phyloP scores from a whole-genome alignment of 2,113 vertebrate species.

The Limnothrissa miodon region DNA sequence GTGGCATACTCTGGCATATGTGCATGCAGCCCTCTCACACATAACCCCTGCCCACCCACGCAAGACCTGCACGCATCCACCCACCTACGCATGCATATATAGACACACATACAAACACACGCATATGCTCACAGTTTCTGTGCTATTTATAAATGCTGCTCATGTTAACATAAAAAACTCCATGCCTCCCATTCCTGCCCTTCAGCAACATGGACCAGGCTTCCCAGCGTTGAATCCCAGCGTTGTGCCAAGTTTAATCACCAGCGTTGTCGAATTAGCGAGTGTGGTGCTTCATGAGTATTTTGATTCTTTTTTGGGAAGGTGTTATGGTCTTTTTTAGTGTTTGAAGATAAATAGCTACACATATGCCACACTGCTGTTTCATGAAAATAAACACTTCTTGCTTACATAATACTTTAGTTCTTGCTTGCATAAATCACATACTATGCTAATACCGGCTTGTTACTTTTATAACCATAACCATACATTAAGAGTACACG shows the following conservation, averaged over 20 bases:
- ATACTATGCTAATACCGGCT: too few relatives aligned
- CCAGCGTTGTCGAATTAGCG: background rate
- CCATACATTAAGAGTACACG: too few relatives aligned
- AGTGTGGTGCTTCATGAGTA: background rate
- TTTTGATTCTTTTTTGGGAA: too few relatives aligned
- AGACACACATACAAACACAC: slow-evolving; percentile 27
- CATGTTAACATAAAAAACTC: slow-evolving; percentile 9
- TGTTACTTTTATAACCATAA: too few relatives aligned
- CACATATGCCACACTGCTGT: too few relatives aligned
- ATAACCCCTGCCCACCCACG: background rate
- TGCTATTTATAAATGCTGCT: background rate
- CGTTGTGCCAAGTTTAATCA: background rate
- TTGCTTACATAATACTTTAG: too few relatives aligned
- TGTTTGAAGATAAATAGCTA: too few relatives aligned
- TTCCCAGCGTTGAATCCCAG: background rate
- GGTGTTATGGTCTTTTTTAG: too few relatives aligned
- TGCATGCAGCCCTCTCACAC: background rate
- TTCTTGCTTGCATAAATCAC: too few relatives aligned
- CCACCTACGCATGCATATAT: slow-evolving; percentile 18
- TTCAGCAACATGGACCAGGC: background rate
- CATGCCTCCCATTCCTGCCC: background rate
- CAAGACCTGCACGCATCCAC: slow-evolving; percentile 16
- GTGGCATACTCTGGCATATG: background rate
- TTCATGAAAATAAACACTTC: too few relatives aligned
- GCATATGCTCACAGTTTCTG: background rate